phyloP scores from a whole-genome alignment of 1,140 invertebrate species.

The Melipona quadrifasciata region DNA sequence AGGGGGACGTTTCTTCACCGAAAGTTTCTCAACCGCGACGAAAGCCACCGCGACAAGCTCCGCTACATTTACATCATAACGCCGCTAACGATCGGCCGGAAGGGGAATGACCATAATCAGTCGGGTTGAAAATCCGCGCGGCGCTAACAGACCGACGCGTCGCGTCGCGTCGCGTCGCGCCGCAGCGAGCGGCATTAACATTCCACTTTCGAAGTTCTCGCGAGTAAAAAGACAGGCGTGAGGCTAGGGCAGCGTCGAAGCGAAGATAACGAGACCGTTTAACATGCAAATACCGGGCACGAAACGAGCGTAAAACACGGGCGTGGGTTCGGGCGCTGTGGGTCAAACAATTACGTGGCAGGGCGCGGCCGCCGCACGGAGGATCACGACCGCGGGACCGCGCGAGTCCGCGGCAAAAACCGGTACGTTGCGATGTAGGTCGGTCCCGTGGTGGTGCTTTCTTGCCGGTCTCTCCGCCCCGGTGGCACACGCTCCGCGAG shows the following conservation, averaged over 20 bases:
- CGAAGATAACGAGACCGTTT: conserved; percentile 50
- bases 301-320: conserved; percentile 22
- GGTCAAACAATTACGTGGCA: conserved; percentile 41
- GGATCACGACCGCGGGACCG: conserved; percentile 20
- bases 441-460: conserved; percentile 21
- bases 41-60: background rate
- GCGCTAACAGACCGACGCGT: conserved; percentile 10
- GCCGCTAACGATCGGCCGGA: background rate
- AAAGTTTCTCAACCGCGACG: background rate
- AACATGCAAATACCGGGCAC: conserved; percentile 44
- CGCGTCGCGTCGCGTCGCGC: too few species aligned
- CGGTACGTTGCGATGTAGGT: conserved; percentile 49
- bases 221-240: conserved; percentile 28
- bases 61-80: conserved; percentile 2
- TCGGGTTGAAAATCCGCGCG: conserved; percentile 7
- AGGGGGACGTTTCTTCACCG: background rate
- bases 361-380: background rate
- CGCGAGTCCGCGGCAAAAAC: conserved; percentile 36
- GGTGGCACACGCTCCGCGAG: background rate
- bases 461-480: conserved; percentile 27
- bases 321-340: background rate
- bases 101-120: conserved; percentile 16
- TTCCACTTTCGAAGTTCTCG: conserved; percentile 35
- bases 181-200: conserved; percentile 16
- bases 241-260: conserved; percentile 23